Percentiles rank a stretch among this genome's conserved stretches.
Evolutionary conservation across 2,797 vertebrate genomes (phyloP).

Genomic region (Lacerta bilineata): DNA sequence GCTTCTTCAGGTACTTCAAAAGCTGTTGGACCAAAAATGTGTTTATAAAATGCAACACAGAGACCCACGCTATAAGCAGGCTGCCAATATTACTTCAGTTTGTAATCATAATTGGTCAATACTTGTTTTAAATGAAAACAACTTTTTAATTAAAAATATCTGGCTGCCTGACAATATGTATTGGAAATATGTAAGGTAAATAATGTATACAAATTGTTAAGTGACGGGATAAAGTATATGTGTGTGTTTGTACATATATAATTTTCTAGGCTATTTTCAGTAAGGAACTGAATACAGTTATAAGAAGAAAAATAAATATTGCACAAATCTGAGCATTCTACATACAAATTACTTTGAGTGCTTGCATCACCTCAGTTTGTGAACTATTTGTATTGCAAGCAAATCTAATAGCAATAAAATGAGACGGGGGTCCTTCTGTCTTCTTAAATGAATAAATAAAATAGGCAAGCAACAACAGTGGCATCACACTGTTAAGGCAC

Average conservation of each 20-base stretch:
- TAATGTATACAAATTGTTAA: slow-evolving; percentile 84
- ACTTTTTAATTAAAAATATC: slow-evolving; percentile 70
- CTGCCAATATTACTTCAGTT: slow-evolving; percentile 73
- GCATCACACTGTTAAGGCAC: neutral
- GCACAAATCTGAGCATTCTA: neutral
- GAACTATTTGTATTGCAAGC: slow-evolving; percentile 40
- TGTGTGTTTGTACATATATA: slow-evolving; percentile 74
- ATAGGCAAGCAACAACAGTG: neutral
- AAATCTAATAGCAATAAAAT: slow-evolving; percentile 35
- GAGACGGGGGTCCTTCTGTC: neutral
- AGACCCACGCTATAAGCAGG: slow-evolving; percentile 67
- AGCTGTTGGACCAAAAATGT: slow-evolving; percentile 14
- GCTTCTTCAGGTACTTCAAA: slow-evolving; percentile 39
- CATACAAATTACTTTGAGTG: neutral
- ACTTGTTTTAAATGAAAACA: slow-evolving; percentile 56
- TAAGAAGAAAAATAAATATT: slow-evolving; percentile 87
- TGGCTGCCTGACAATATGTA: slow-evolving; percentile 81
- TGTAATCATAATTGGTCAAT: slow-evolving; percentile 59
- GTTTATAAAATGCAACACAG: slow-evolving; percentile 44
- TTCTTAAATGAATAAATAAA: neutral
- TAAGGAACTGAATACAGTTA: slow-evolving; percentile 86
- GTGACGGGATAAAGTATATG: slow-evolving; percentile 81
- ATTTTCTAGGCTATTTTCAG: slow-evolving; percentile 82
- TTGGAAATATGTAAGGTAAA: slow-evolving; percentile 93
- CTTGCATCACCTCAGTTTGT: slow-evolving; percentile 6